Percentiles rank a stretch among this genome's conserved stretches.
phyloP scores from a whole-genome alignment of 35 echinoderm and acorn worm genomes.

The Ophioderma brevispina region DNA sequence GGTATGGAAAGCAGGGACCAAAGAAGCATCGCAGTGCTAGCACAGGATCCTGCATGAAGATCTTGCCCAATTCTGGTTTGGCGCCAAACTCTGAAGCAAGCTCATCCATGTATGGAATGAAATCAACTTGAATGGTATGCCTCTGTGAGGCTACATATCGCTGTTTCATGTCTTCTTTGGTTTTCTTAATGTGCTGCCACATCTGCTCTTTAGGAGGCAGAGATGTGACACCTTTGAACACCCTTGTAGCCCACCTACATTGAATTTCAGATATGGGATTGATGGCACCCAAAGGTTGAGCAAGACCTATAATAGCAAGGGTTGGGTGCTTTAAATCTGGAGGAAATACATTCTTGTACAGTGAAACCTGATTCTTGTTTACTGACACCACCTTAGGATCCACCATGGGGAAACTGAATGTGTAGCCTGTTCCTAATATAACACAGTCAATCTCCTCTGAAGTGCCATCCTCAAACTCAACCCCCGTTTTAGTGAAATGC shows the following conservation, averaged over 20 bases:
- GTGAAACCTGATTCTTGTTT: conserved; percentile 63
- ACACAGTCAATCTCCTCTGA: conserved; percentile 79
- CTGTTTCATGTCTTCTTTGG: conserved; percentile 57
- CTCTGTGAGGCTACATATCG: conserved; percentile 69
- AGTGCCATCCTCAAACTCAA: conserved; percentile 85
- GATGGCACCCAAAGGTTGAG: conserved; percentile 75
- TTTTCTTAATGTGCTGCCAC: conserved; percentile 47
- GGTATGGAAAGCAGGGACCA: conserved; percentile 76
- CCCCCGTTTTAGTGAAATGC: conserved; percentile 54
- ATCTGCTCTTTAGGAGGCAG: conserved; percentile 54
- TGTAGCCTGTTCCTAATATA: conserved; percentile 82
- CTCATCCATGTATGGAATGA: conserved; percentile 64
- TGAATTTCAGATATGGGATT: conserved; percentile 89
- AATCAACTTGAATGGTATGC: conserved; percentile 91
- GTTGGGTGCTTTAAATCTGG: conserved; percentile 49
- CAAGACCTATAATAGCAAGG: conserved; percentile 71
- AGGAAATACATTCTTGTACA: conserved; percentile 90
- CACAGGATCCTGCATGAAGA: conserved; percentile 59
- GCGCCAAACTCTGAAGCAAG: conserved; percentile 72
- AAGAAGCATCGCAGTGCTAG: conserved; percentile 61
- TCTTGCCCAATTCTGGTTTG: conserved; percentile 63
- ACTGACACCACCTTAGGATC: conserved; percentile 59
- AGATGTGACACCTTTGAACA: conserved; percentile 59
- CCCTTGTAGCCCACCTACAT: conserved; percentile 71
- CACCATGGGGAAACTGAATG: conserved; percentile 76